Evolutionary conservation across 2,797 vertebrate genomes (phyloP).

Genomic region (Sebastes itinus): DNA sequence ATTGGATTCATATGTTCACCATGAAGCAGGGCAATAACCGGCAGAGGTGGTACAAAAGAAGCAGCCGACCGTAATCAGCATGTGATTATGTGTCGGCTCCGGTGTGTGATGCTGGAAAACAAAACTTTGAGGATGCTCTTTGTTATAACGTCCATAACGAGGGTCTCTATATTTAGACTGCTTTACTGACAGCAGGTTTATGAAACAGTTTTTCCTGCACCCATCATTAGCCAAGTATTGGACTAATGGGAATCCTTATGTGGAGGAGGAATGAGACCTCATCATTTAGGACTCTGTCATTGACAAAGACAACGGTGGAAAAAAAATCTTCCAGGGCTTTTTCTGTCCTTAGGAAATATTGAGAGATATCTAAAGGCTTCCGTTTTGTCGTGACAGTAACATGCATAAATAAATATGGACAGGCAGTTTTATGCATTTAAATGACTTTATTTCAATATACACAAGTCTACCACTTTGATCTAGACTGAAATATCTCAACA

Average conservation of each 20-base stretch:
- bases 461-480: neutral
- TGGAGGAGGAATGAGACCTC: slow-evolving; percentile 21
- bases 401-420: neutral
- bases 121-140: slow-evolving; percentile 47
- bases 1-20: slow-evolving; percentile 30
- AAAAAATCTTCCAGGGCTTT: neutral
- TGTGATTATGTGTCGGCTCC: slow-evolving; percentile 40
- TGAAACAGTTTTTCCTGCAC: slow-evolving; percentile 32
- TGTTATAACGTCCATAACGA: slow-evolving; percentile 46
- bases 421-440: neutral
- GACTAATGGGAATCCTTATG: slow-evolving; percentile 17
- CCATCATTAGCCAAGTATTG: slow-evolving; percentile 30
- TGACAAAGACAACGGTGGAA: neutral
- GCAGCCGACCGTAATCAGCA: slow-evolving; percentile 31
- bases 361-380: neutral
- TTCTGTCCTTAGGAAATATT: neutral
- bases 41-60: slow-evolving; percentile 46
- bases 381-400: neutral
- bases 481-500: neutral
- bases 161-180: slow-evolving; percentile 51
- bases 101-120: slow-evolving; percentile 40
- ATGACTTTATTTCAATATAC: neutral
- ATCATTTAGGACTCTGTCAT: slow-evolving; percentile 24
- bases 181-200: slow-evolving; percentile 37
- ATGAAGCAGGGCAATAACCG: slow-evolving; percentile 3